phyloP scores from a whole-genome alignment of 2,797 vertebrate genomes.

The Monodelphis domestica region DNA sequence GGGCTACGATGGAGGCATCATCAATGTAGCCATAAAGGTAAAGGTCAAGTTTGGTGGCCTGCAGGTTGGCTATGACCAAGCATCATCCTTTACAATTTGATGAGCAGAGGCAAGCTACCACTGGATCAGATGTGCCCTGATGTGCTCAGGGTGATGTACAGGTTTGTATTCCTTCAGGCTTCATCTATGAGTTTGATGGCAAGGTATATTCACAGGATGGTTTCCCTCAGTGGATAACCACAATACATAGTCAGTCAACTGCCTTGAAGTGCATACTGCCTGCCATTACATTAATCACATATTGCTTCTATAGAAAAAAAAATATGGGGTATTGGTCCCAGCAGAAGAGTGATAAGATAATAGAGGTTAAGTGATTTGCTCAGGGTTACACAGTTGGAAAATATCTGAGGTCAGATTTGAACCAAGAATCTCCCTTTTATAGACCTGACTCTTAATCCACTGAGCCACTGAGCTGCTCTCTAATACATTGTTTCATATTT shows the following conservation, averaged over 20 bases:
- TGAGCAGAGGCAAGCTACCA: constrained; percentile 94
- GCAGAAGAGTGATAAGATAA: too few relatives aligned
- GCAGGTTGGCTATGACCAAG: constrained; percentile 94
- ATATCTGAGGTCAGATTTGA: too few relatives aligned
- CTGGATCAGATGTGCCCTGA: constrained; percentile 98
- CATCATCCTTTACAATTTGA: constrained; percentile 96
- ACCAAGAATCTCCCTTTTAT: too few relatives aligned
- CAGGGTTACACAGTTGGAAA: too few relatives aligned
- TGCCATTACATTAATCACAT: constrained; percentile 92
- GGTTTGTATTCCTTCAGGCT: constrained; percentile 93
- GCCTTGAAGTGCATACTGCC: constrained; percentile 98
- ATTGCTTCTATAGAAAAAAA: too few relatives aligned
- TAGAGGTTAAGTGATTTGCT: too few relatives aligned
- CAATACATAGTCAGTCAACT: constrained; percentile 92
- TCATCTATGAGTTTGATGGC: constrained; percentile 92
- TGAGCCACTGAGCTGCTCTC: constrained; percentile 69
- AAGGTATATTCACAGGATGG: constrained; percentile 97
- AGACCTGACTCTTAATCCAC: too few relatives aligned
- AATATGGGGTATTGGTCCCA: too few relatives aligned
- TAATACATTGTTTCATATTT: too few relatives aligned
- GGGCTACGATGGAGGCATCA: too few relatives aligned
- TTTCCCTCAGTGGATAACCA: constrained; percentile 93
- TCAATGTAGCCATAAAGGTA: constrained; percentile 94
- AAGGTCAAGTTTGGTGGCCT: constrained; percentile 94
- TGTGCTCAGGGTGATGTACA: constrained; percentile 94